Conservation (phyloP, 2,113 vertebrate genomes). For the Oxygymnocypris stewartii region DNA sequence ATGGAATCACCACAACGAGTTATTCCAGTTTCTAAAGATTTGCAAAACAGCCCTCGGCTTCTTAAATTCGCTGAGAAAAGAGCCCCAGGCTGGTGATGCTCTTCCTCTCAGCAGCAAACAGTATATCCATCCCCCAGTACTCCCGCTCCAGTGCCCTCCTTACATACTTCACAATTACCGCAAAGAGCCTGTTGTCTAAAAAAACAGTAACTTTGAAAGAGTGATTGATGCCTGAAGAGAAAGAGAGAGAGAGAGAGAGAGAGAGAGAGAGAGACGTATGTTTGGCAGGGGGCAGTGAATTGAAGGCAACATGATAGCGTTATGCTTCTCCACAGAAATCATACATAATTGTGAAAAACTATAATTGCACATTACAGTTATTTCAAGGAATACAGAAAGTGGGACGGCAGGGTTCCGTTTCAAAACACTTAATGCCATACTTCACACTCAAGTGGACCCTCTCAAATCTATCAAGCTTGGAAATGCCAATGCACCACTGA, state of each 20-base stretch:
- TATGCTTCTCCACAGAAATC: conserved; percentile 5
- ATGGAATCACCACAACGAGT: neutral
- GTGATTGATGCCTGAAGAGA: conserved; percentile 37
- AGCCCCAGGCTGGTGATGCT: conserved; percentile 30
- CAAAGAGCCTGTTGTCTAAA: conserved; percentile 38
- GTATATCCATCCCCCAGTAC: conserved; percentile 14
- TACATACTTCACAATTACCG: conserved; percentile 40
- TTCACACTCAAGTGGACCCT: conserved; percentile 37
- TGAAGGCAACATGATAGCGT: neutral
- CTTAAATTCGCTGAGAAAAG: conserved; percentile 23
- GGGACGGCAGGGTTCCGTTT: conserved; percentile 3
- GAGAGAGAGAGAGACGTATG: neutral
- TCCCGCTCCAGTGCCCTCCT: conserved; percentile 24
- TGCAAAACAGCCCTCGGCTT: conserved; percentile 38
- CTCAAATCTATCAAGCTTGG: conserved; percentile 40
- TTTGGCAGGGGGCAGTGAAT: conserved; percentile 8
- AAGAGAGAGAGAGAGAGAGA: neutral
- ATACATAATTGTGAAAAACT: conserved; percentile 15
- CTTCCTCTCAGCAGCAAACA: conserved; percentile 46
- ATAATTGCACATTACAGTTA: conserved; percentile 31
- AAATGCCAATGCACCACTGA: conserved; percentile 48
- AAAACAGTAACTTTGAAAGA: conserved; percentile 40
- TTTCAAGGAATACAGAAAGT: conserved; percentile 14
- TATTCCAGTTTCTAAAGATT: conserved; percentile 34
- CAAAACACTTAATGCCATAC: conserved; percentile 23